These are phyloP conservation scores for Periophthalmus modestus DNA, from an alignment of 2,113 vertebrate species.

Conservation along the genomic window DNA sequence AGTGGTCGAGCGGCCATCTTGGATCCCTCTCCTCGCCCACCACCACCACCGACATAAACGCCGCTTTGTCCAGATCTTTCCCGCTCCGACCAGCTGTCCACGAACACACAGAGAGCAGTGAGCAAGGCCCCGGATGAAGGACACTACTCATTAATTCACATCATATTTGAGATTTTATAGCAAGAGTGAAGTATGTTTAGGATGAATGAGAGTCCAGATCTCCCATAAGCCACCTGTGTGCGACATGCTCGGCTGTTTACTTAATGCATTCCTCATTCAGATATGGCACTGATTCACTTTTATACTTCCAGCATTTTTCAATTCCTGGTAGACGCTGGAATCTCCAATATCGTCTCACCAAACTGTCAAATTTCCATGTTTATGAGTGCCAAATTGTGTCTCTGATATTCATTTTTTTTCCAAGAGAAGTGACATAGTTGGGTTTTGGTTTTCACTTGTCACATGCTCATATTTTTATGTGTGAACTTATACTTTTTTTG, in stretches of 20 bases:
- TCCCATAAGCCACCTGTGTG: slow-evolving; percentile 45
- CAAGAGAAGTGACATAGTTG: not conserved
- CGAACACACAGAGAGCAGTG: slow-evolving; percentile 29
- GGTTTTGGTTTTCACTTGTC: slow-evolving; percentile 13
- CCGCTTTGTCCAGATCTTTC: slow-evolving; percentile 70
- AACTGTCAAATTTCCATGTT: slow-evolving; percentile 50
- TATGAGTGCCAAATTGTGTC: slow-evolving; percentile 30
- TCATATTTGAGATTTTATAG: slow-evolving; percentile 27
- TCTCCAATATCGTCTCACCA: slow-evolving; percentile 39
- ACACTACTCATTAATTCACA: slow-evolving; percentile 44
- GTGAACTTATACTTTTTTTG: slow-evolving; percentile 11
- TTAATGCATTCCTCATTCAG: slow-evolving; percentile 37
- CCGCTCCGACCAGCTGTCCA: slow-evolving; percentile 66
- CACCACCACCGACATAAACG: slow-evolving; percentile 67
- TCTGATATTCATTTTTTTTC: not conserved
- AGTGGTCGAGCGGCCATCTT: slow-evolving; percentile 52
- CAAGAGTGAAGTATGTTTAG: slow-evolving; percentile 10
- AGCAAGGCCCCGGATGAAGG: slow-evolving; percentile 36
- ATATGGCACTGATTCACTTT: slow-evolving; percentile 28
- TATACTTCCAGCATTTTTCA: slow-evolving; percentile 54
- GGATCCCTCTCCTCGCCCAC: slow-evolving; percentile 37
- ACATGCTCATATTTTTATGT: too few relatives aligned
- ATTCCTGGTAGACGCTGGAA: slow-evolving; percentile 48
- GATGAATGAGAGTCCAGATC: slow-evolving; percentile 17
- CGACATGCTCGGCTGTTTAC: slow-evolving; percentile 39